Base-by-base conservation (phyloP, 2,113 vertebrate genomes). In the Gadus chalcogrammus region DNA sequence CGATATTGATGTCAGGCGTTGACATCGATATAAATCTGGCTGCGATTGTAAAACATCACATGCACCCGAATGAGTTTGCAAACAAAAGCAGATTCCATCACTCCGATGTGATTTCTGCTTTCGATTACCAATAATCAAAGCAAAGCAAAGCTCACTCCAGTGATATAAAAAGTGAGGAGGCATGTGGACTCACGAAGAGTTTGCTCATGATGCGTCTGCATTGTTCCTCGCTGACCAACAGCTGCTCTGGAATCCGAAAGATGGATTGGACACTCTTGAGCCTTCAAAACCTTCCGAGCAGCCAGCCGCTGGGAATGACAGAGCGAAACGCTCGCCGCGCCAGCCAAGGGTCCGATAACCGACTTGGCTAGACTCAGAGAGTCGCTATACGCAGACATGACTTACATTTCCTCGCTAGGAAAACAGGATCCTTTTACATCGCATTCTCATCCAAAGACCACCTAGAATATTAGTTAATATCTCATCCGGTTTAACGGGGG, bases 311-410 rank as follows among this genome's bases (percentile, higher is more conserved):
- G 77, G 75, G 68, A 84, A 80, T 79, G 78, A 82, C 76, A 58
- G 70, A 76, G 76, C 62, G 42, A 74, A 82, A 74, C 27, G 22
- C 74, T 72, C 52, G 78, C 56, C 69, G 74, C 71, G 77, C 79
- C 81, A 85, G 79, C 74, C 78, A 67, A 62, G 78, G 79, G 72
- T 70, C 72, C 61, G 27, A 69, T 81, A 73, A 78, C 74, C 71
- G 70, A 69, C 31, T 64, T 83, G 81, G 73, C 80, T 70, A 81
- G 82, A 84, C 80, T 73, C 67, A 31, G 35, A 2, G 72, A 55
- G 68, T 71, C 1, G 0, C 56, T 68, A 70, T 79, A 84, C 68
- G 73, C 67, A 48, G 42, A 48, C 42, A 48, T 48, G 12, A 48
- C 42, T 48, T 48, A 48, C 6, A 48, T 13, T 48, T 48, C 42